These are phyloP conservation scores for Coregonus ussuriensis DNA, from an alignment of 2,797 vertebrate genomes.

Conservation along the genomic window DNA sequence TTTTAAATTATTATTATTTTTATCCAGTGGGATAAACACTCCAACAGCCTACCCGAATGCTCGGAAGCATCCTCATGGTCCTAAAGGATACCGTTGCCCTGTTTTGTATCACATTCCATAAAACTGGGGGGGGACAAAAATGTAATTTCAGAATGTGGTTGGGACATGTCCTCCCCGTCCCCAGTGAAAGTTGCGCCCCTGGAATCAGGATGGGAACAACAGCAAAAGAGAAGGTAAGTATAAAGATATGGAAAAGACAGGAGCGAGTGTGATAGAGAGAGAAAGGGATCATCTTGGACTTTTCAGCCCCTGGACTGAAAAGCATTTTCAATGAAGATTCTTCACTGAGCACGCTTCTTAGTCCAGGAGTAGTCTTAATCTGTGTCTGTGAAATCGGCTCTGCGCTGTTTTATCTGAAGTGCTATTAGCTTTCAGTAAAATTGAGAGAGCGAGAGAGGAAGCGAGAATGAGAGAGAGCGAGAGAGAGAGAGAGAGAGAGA, in stretches of 20 bases:
- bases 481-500: not conserved
- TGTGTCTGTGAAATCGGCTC: not conserved
- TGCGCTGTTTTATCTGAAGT: not conserved
- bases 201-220: not conserved
- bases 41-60: no score
- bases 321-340: not conserved
- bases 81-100: no score
- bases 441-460: not conserved
- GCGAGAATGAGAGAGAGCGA: not conserved
- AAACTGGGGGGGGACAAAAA: no score
- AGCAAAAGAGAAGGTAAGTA: not conserved
- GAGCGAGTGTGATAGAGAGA: not conserved
- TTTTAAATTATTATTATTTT: no score
- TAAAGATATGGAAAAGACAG: not conserved
- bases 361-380: not conserved
- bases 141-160: no score
- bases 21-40: no score
- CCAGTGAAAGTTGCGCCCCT: no score
- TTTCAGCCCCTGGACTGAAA: not conserved
- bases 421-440: not conserved
- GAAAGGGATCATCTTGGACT: not conserved
- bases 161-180: no score
- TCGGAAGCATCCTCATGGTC: no score
- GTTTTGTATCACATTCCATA: no score
- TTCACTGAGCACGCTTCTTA: not conserved